Percentiles rank a stretch among this genome's conserved stretches.
These are phyloP conservation scores for Shinisaurus crocodilurus DNA, from an alignment of 2,113 vertebrate genomes.

Conservation along the genomic window DNA sequence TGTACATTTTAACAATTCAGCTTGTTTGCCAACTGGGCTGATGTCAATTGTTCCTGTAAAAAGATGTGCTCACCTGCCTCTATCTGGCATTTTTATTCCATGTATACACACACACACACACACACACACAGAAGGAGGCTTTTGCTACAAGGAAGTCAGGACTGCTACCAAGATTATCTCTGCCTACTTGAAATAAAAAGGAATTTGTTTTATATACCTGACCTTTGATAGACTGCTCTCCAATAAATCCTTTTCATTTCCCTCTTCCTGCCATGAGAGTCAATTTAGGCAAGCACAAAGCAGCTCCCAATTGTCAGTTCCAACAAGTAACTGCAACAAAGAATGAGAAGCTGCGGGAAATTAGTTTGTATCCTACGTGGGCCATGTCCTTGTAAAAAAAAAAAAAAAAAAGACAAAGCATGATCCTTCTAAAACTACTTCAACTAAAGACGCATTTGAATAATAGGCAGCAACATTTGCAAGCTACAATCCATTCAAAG, in stretches of 20 bases:
- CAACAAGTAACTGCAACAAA: conserved; percentile 51
- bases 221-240: conserved; percentile 68
- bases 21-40: conserved; percentile 20
- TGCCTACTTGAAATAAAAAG: conserved; percentile 65
- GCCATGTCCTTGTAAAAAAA: conserved; percentile 44
- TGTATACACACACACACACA: conserved; percentile 49
- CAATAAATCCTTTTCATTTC: conserved; percentile 71
- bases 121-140: conserved; percentile 48
- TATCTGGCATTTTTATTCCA: conserved; percentile 63
- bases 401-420: conserved; percentile 35
- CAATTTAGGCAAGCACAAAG: conserved; percentile 56
- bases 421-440: conserved; percentile 47
- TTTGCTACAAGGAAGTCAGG: conserved; percentile 52
- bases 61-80: conserved; percentile 15
- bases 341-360: conserved; percentile 43
- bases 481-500: conserved; percentile 37
- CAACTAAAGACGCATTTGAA: conserved; percentile 49
- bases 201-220: conserved; percentile 71
- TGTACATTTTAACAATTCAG: conserved; percentile 30
- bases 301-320: conserved; percentile 42
- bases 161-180: conserved; percentile 57
- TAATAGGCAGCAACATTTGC: conserved; percentile 32
- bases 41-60: neutral
- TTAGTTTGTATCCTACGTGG: conserved; percentile 55
- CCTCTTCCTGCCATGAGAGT: conserved; percentile 42